Base-by-base conservation (phyloP, 2,888 invertebrate species). In the Acronicta aceris region DNA sequence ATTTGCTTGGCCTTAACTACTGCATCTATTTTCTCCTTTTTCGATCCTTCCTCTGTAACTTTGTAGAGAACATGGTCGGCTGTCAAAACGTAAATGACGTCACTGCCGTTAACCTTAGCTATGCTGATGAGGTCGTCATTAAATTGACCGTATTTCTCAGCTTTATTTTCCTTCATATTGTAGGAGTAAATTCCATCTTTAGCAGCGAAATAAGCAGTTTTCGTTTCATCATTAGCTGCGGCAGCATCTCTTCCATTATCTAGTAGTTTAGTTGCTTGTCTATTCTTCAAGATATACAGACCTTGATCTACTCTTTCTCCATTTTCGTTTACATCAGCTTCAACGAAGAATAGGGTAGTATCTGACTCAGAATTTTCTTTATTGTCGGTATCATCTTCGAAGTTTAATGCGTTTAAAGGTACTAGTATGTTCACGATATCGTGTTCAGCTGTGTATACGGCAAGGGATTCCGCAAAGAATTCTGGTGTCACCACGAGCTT, bases 81-180 rank as follows among this genome's bases (percentile, higher is more conserved):
- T 6, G 88, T 89, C 0, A 93, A 47, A 17, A 88, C 84, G 67
- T 89, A 93, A 2, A 93, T 75, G 0, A 58, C 21, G 40, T 88
- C 88, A 17, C 81, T 79, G 1, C 78, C 77, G 42, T 89, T 89
- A 0, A 64, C 74, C 74, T 85, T 85, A 10, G 81, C 87, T 5
- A 91, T 81, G 6, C 74, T 71, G 2, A 88, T 84, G 2, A 89
- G 73, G 33, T 74, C 85, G 25, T 91, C 90, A 9, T 79, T 83
- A 0, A 89, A 13, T 2, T 84, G 62, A 0, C 90, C 90, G 36
- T 86, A 89, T 78, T 89, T 90, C 0, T 81, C 80, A 38, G 88
- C 85, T 16, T 54, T 72, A 10, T 79, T 81, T 3, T 76, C 57
- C 10, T 71, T 46, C 4, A 33, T 54, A 41, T 87, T 83, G 71